Base-by-base conservation (phyloP, 1,140 invertebrate species). In the Cotesia typhae region DNA sequence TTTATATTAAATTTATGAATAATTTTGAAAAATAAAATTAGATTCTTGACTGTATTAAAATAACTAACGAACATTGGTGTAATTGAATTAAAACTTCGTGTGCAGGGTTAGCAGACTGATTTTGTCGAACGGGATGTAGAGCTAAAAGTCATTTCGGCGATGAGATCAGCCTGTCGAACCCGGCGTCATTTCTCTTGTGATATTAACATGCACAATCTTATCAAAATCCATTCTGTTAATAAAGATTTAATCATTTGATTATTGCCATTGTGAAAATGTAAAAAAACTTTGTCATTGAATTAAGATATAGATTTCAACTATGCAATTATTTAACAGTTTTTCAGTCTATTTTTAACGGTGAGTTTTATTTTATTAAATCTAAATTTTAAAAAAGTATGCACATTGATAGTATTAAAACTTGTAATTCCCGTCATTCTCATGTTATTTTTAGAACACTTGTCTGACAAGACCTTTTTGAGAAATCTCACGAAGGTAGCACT, bases 91-190 rank as follows among this genome's bases (percentile, higher is more conserved):
- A 17, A 12, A 38, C 47, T 51, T 67, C n/a, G 12, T 35, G 36
- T 60, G 82, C 82, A 83, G 85, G 87, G 87, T 88, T 88, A 87
- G 83, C 88, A 89, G 89, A 88, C 88, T 90, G 89, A 90, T 90
- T 88, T 89, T 87, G 88, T 90, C 89, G 85, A 86, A 82, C 85
- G 86, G 87, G 87, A 85, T 88, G 87, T 89, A 87, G 87, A 82
- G 84, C 68, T 82, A 28, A 81, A 76, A 87, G 80, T 88, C 89
- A 90, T 90, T 90, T 90, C 89, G 89, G 89, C 89, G 89, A 90
- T 90, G 89, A 90, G 89, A 90, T 90, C 89, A 90, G 89, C 89
- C 89, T 89, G 89, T 90, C 87, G 88, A 89, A 88, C 87, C 86
- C 85, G 82, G 85, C 81, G 76, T 84, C 80, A 74, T 78, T 75